phyloP scores from a whole-genome alignment of 2,113 vertebrate species.

The Melanerpes formicivorus region DNA sequence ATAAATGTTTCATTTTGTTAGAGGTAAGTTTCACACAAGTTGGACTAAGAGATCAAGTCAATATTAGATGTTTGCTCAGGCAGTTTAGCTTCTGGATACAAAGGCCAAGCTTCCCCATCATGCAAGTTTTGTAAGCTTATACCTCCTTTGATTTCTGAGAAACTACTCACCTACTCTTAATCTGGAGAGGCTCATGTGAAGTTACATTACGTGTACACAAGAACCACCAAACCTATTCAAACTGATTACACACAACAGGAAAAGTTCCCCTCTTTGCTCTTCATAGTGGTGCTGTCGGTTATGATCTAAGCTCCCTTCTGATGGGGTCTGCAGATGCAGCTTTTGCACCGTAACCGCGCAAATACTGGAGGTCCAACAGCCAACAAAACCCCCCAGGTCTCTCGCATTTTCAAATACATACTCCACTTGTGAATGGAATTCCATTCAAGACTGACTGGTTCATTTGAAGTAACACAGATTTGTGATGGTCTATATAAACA shows the following conservation, averaged over 20 bases:
- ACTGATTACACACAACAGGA: neutral
- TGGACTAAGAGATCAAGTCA: neutral
- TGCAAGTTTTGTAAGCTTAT: neutral
- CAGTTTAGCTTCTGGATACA: neutral
- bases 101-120: neutral
- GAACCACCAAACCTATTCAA: neutral
- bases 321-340: neutral
- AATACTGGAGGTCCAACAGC: neutral
- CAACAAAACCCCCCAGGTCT: neutral
- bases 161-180: neutral
- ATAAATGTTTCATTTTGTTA: neutral
- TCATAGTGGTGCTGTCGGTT: neutral
- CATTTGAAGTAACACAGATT: neutral
- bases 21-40: neutral
- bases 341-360: neutral
- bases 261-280: neutral
- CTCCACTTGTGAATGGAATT: conserved; percentile 9
- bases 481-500: neutral
- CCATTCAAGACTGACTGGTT: neutral
- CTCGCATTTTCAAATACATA: neutral
- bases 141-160: neutral
- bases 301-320: neutral
- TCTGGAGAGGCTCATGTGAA: neutral
- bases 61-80: neutral
- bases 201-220: neutral